Evolutionary conservation across 2,888 invertebrate species (phyloP).

Genomic region (Tinea trinotella): DNA sequence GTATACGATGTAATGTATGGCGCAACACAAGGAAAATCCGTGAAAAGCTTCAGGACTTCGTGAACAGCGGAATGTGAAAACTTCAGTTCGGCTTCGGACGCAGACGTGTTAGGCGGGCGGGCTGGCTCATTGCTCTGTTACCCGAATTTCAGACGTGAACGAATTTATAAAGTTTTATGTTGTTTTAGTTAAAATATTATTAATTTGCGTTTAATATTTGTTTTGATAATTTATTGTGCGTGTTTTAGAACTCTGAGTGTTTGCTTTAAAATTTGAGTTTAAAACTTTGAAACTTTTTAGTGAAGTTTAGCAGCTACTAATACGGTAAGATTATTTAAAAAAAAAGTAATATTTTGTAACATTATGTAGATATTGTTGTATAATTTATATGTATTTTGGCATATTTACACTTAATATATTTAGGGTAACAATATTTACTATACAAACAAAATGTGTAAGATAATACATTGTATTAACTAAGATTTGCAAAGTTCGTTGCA

Average conservation of each 20-base stretch:
- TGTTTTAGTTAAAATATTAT: neutral
- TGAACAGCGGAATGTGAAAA: neutral
- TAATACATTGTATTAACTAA: too few relatives aligned
- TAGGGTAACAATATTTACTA: neutral
- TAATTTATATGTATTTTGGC: neutral
- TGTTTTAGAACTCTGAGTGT: neutral
- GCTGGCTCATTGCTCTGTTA: neutral
- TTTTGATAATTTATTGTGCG: neutral
- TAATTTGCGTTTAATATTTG: neutral
- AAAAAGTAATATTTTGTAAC: neutral
- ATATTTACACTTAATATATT: neutral
- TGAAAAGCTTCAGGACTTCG: neutral
- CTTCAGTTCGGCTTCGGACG: constrained; percentile 9
- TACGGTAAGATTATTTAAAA: constrained; percentile 1
- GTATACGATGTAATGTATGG: neutral
- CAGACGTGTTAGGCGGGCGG: neutral
- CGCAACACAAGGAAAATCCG: neutral
- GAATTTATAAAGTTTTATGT: neutral
- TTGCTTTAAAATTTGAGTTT: neutral
- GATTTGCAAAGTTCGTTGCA: too few relatives aligned
- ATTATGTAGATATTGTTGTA: neutral
- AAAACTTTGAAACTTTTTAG: neutral
- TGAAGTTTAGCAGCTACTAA: neutral
- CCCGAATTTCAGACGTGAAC: neutral
- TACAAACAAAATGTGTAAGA: neutral